Evolutionary conservation across 2,797 vertebrate species (phyloP), one percentile per base, ranked within the genome.

Genomic region (Percopsis omiscomaycus): DNA sequence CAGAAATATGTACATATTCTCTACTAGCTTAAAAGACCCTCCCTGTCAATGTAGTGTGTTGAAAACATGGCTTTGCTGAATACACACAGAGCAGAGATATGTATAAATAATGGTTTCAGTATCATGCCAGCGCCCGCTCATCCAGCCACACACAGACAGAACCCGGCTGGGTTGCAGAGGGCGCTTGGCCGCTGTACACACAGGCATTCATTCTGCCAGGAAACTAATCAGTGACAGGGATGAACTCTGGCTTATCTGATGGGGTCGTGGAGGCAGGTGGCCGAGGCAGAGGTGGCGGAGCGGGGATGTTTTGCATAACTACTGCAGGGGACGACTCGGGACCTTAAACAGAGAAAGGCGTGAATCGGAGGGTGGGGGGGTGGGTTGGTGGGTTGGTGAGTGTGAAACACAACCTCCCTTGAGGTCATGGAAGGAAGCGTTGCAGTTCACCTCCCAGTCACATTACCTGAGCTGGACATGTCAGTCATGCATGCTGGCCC

Each of bases 221-320:
- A 88, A 89, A 91, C 88, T 88, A 91, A 91, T 92, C 88, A 90
- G 83, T 81, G 85, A 80, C 88, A 88, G 78, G 85, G 88, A 89
- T 87, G 85, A 88, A 86, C 84, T 89, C 84, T 84, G 79, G 85
- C 83, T 86, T 86, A 86, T 87, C 81, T 76, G 77, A 82, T 62
- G 78, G 78, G 89, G 85, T 92, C 88, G 85, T 58, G 77, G 81
- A 73, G 88, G 87, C 88, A 86, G 86, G 87, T 89, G 89, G 87
- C 86, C 66, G 84, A 86, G 85, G 86, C 83, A 67, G 76, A 75
- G 68, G 80, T 79, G 78, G 79, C 66, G 73, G 75, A 78, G 76
- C 74, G 79, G 84, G 78, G 76, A 84, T 73, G n/a, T 78, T 87
- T 85, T 86, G 78, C 84, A 46, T 78, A 66, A 79, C 81, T 86